Evolutionary conservation across 23 tunicate species (phyloP), one percentile per base, ranked within the genome.

Genomic region (Styela clava): DNA sequence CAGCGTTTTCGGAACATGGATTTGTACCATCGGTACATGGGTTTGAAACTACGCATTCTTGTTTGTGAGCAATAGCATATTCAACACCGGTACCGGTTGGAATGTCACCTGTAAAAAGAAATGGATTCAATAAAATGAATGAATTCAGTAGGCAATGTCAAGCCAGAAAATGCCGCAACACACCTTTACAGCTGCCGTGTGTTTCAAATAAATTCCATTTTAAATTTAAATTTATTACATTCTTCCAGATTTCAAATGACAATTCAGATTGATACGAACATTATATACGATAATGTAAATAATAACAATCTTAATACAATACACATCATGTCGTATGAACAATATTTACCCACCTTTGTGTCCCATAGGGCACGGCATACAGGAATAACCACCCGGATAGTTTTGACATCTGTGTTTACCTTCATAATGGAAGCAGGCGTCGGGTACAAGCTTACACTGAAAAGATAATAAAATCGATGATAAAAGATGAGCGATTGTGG

Each of bases 321-420:
- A n/a, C n/a, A n/a, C n/a, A n/a, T n/a, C n/a, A n/a, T n/a, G n/a
- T n/a, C n/a, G n/a, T n/a, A n/a, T n/a, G n/a, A n/a, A n/a, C n/a
- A n/a, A n/a, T n/a, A n/a, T n/a, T n/a, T n/a, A n/a, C n/a, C n/a
- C n/a, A 92, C 97, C 97, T 87, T 63, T 80, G 79, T 83, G 86
- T 29, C 97, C 97, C 18, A 69, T 36, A 7, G 97, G 97, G 79
- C 97, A 92, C 19, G 92, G 86, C 35, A 92, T 76, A 64, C 97
- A 92, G 31, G 86, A 63, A 64, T 92, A 92, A 25, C 97, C 97
- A 0, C 94, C 81, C 28, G 68, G 69, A 24, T 92, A 79, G 78
- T 92, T 92, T 56, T 84, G 85, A 78, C 97, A 92, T 62, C 97
- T 62, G 86, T 86, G 91, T 29, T 78, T 68, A 5, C 88, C 97